phyloP scores from a whole-genome alignment of 35 echinoderm and acorn worm genomes.

The Strongylocentrotus purpuratus region DNA sequence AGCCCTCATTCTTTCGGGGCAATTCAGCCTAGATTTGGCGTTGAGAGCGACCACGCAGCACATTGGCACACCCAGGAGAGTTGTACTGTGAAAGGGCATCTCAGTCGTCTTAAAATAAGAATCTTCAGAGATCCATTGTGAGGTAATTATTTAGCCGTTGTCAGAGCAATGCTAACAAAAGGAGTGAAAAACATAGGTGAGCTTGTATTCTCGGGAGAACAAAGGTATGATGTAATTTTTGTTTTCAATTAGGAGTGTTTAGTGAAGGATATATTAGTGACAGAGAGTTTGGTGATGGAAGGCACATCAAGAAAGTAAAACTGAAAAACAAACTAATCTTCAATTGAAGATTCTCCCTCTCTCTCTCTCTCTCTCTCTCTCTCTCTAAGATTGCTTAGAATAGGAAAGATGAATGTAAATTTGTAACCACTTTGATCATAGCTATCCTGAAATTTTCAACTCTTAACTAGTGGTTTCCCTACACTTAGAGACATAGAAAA shows the following conservation, averaged over 20 bases:
- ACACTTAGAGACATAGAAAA: too few relatives aligned
- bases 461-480: too few relatives aligned
- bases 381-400: too few relatives aligned
- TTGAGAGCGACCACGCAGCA: not conserved
- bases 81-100: not conserved
- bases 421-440: too few relatives aligned
- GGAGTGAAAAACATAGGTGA: not conserved
- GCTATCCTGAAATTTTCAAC: too few relatives aligned
- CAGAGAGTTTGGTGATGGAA: not conserved
- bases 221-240: not conserved
- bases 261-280: not conserved
- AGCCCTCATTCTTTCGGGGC: not conserved
- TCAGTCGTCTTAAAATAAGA: not conserved
- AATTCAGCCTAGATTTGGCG: constrained; percentile 10
- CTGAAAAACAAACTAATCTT: not conserved
- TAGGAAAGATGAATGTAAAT: too few relatives aligned
- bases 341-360: too few relatives aligned
- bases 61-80: not conserved
- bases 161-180: not conserved
- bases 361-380: too few relatives aligned
- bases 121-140: not conserved
- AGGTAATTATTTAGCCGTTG: not conserved
- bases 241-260: not conserved
- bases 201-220: not conserved
- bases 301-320: not conserved